A percentile compares a stretch with the other conserved stretches of the same genome.
Conservation (phyloP, 2,888 invertebrate genomes). For the Bellardia pandia region DNA sequence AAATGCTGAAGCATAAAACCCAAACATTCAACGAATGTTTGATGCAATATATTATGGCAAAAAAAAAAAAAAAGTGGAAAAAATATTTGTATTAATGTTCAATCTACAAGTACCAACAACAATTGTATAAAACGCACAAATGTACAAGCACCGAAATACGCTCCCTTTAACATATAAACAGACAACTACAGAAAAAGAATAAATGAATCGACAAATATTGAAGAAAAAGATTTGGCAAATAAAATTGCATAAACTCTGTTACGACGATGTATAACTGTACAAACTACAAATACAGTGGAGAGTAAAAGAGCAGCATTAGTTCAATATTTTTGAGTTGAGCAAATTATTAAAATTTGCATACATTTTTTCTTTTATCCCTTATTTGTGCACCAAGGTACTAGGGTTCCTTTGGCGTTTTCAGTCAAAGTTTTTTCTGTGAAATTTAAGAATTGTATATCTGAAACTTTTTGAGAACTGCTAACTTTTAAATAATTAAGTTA, state of each 20-base stretch:
- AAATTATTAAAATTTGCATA: too few relatives aligned
- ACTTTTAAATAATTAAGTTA: too few relatives aligned
- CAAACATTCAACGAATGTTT: constrained; percentile 45
- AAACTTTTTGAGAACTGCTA: too few relatives aligned
- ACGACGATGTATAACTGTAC: neutral
- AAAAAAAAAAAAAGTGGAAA: constrained; percentile 5
- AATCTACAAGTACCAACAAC: constrained; percentile 42
- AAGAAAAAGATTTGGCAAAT: constrained; percentile 51
- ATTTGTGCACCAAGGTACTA: too few relatives aligned
- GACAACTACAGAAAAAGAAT: constrained; percentile 12
- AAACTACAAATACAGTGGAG: neutral
- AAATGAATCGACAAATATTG: constrained; percentile 49
- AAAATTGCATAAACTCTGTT: constrained; percentile 31
- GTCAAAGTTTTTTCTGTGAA: too few relatives aligned
- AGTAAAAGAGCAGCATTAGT: neutral
- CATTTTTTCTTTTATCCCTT: too few relatives aligned
- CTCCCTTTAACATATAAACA: constrained; percentile 3
- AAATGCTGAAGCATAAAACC: constrained; percentile 52
- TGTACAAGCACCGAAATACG: constrained; percentile 32
- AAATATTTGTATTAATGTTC: constrained; percentile 59
- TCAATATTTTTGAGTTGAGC: too few relatives aligned
- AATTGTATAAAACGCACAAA: constrained; percentile 25
- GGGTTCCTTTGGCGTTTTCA: too few relatives aligned
- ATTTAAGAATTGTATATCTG: too few relatives aligned
- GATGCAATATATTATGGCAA: constrained; percentile 37